Evolutionary conservation across 2,797 vertebrate genomes (phyloP).

Genomic region (Chromobotia macracanthus): DNA sequence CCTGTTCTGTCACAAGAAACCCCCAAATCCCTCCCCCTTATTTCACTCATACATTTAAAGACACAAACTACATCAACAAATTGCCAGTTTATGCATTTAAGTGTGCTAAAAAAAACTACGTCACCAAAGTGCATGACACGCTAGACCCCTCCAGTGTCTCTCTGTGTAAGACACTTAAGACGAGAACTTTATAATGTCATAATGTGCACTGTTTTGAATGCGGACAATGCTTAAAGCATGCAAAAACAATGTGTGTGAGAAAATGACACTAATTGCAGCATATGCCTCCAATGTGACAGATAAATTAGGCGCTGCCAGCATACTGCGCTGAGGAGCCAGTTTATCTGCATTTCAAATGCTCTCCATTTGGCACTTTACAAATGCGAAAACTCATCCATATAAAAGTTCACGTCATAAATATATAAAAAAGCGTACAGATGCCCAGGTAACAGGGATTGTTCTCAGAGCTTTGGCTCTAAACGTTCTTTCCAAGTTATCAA

Average conservation of each 20-base stretch:
- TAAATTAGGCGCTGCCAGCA: slow-evolving; percentile 76
- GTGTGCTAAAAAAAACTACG: background rate
- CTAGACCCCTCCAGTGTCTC: background rate
- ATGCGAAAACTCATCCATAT: too few relatives aligned
- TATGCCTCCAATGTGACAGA: slow-evolving; percentile 71
- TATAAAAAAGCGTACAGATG: slow-evolving; percentile 26
- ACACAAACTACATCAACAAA: background rate
- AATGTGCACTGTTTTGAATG: slow-evolving; percentile 66
- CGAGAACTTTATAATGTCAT: slow-evolving; percentile 59
- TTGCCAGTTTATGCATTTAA: background rate
- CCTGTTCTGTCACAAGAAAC: too few relatives aligned
- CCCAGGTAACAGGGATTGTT: background rate
- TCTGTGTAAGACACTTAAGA: background rate
- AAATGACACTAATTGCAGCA: slow-evolving; percentile 78
- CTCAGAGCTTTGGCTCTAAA: too few relatives aligned
- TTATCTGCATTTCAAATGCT: slow-evolving; percentile 58
- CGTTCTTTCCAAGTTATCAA: too few relatives aligned
- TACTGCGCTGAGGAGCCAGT: slow-evolving; percentile 55
- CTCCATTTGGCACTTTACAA: slow-evolving; percentile 53
- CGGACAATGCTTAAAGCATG: slow-evolving; percentile 58
- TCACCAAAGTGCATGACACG: background rate
- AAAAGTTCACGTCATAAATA: background rate
- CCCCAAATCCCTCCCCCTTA: too few relatives aligned
- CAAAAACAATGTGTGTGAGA: slow-evolving; percentile 73
- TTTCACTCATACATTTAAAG: too few relatives aligned